phyloP scores from a whole-genome alignment of 2,888 invertebrate species.

The Trilocha varians region DNA sequence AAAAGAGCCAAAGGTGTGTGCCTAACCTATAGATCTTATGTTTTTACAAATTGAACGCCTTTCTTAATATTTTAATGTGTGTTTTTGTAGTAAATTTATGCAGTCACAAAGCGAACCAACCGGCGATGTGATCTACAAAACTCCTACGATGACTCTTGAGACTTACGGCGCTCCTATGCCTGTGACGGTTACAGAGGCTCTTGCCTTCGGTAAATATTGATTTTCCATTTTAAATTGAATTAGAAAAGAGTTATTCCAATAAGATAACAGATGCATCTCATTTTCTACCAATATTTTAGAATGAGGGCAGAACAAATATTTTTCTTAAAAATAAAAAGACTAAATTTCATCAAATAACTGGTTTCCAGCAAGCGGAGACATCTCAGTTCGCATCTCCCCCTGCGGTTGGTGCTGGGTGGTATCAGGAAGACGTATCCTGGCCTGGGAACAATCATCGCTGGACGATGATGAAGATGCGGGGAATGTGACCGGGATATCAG shows the following conservation, averaged over 20 bases:
- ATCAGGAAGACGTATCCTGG: slow-evolving; percentile 85
- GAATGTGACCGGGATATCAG: slow-evolving; percentile 44
- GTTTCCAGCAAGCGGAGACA: slow-evolving; percentile 61
- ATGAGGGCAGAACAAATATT: no score
- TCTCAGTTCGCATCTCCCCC: slow-evolving; percentile 76
- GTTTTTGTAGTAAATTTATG: slow-evolving; percentile 37
- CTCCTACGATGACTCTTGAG: slow-evolving; percentile 82
- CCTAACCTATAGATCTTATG: slow-evolving; percentile 18
- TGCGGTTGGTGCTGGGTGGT: slow-evolving; percentile 90
- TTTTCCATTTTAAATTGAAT: no score
- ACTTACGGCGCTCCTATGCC: slow-evolving; percentile 87
- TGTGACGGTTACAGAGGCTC: slow-evolving; percentile 89
- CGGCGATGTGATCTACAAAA: slow-evolving; percentile 83
- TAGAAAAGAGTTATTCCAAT: no score
- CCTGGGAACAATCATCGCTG: slow-evolving; percentile 82
- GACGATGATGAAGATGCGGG: slow-evolving; percentile 16
- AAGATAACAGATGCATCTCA: no score
- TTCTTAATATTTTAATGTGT: slow-evolving; percentile 1
- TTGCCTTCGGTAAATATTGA: slow-evolving; percentile 80
- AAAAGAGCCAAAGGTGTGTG: slow-evolving; percentile 48
- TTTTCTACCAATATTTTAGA: no score
- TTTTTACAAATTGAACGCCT: neutral
- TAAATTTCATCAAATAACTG: neutral
- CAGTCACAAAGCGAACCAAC: slow-evolving; percentile 42
- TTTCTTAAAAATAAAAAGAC: neutral